Conservation (phyloP, 2,797 vertebrate species). For the Rhinatrema bivittatum region DNA sequence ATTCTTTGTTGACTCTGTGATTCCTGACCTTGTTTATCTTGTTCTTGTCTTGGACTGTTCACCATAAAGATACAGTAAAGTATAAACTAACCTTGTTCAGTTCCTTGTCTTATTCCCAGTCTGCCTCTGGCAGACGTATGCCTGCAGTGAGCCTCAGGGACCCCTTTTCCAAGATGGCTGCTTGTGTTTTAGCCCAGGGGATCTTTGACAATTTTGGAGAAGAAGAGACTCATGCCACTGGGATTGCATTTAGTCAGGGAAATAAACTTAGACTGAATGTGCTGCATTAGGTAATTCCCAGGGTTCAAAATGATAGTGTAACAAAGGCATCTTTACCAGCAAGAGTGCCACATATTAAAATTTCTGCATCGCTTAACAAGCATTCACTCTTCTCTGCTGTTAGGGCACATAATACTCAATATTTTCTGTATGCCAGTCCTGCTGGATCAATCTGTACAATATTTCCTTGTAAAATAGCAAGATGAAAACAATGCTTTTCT, state of each 20-base stretch:
- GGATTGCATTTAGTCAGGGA: slow-evolving; percentile 13
- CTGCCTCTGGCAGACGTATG: too few species aligned
- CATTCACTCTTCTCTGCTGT: slow-evolving; percentile 12
- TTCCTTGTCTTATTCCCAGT: too few species aligned
- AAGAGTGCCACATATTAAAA: slow-evolving; percentile 1
- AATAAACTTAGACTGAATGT: slow-evolving; percentile 19
- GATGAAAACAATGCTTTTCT: neutral
- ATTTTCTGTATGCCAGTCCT: slow-evolving; percentile 11
- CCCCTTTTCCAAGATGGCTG: too few species aligned
- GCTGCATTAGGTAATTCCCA: slow-evolving; percentile 22
- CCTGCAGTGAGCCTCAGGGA: too few species aligned
- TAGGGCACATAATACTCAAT: neutral
- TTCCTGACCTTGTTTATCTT: too few species aligned
- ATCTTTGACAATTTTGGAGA: too few species aligned
- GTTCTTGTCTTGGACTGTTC: too few species aligned
- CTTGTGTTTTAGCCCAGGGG: too few species aligned
- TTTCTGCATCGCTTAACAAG: slow-evolving; percentile 11
- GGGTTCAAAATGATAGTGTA: slow-evolving; percentile 18
- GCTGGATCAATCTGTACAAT: too few species aligned
- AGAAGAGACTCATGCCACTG: neutral
- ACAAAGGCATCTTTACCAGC: slow-evolving; percentile 2
- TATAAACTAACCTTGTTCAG: too few species aligned
- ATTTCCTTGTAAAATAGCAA: neutral
- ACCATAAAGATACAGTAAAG: too few species aligned
- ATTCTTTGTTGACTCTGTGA: too few species aligned